phyloP scores from a whole-genome alignment of 2,113 vertebrate species.

The Ascaphus truei region DNA sequence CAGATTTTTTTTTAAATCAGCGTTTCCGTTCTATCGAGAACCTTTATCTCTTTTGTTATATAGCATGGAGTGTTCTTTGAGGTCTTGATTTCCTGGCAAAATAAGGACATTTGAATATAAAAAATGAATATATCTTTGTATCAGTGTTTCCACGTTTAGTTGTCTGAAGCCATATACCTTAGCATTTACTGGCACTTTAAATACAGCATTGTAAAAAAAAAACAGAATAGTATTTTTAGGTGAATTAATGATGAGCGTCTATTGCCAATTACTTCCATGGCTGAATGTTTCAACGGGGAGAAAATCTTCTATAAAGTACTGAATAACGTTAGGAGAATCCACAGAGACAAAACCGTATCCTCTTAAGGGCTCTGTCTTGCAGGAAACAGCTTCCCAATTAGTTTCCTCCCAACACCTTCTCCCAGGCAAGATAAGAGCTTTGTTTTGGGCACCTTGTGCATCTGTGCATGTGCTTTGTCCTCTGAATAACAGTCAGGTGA shows the following conservation, averaged over 20 bases:
- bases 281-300: slow-evolving; percentile 58
- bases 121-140: too few relatives aligned
- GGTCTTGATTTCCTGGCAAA: too few relatives aligned
- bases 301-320: slow-evolving; percentile 51
- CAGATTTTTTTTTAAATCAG: too few relatives aligned
- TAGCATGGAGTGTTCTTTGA: too few relatives aligned
- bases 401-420: slow-evolving; percentile 66
- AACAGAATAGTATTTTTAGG: slow-evolving; percentile 44
- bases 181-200: not conserved
- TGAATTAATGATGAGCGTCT: slow-evolving; percentile 67
- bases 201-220: not conserved
- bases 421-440: slow-evolving; percentile 56
- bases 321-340: slow-evolving; percentile 47
- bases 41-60: too few relatives aligned
- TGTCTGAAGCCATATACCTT: not conserved
- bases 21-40: too few relatives aligned
- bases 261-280: slow-evolving; percentile 61
- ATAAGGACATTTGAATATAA: too few relatives aligned
- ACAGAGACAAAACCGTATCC: slow-evolving; percentile 45
- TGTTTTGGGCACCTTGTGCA: slow-evolving; percentile 61
- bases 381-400: slow-evolving; percentile 61
- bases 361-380: slow-evolving; percentile 55
- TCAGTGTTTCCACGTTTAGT: too few relatives aligned
- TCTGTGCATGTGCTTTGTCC: slow-evolving; percentile 64
- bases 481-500: slow-evolving; percentile 44